Evolutionary conservation across 2,888 invertebrate species (phyloP).

Genomic region (Scaptomyza polygonia): DNA sequence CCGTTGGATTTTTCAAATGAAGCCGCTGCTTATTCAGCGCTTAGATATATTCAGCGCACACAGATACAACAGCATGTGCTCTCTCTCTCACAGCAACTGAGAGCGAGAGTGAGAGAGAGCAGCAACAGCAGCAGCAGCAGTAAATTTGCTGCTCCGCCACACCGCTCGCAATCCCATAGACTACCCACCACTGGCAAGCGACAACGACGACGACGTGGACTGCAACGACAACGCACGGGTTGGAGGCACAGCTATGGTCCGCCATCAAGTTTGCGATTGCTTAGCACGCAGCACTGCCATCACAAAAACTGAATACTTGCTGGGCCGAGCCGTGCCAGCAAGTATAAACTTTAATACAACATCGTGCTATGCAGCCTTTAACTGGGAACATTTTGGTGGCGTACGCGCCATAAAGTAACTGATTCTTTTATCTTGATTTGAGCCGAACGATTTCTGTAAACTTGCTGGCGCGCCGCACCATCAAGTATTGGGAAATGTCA

Average conservation of each 20-base stretch:
- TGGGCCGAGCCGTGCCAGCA: constrained; percentile 72
- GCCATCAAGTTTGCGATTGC: constrained; percentile 71
- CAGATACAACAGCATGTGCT: constrained; percentile 4
- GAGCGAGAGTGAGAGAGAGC: constrained; percentile 26
- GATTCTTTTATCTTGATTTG: constrained; percentile 68
- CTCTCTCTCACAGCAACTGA: constrained; percentile 24
- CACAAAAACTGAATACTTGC: constrained; percentile 66
- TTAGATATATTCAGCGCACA: constrained; percentile 59
- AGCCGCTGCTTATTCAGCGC: constrained; percentile 55
- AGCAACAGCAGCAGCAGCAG: constrained; percentile 3
- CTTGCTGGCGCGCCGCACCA: constrained; percentile 82
- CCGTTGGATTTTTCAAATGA: constrained; percentile 67
- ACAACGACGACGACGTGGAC: constrained; percentile 35
- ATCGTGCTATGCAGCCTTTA: constrained; percentile 20
- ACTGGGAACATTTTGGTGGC: constrained; percentile 80
- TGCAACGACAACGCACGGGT: constrained; percentile 58
- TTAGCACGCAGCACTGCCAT: constrained; percentile 24
- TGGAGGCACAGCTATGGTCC: constrained; percentile 60
- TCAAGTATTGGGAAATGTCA: constrained; percentile 83
- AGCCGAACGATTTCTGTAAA: constrained; percentile 45
- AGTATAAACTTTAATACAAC: constrained; percentile 48
- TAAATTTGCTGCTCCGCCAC: constrained; percentile 24
- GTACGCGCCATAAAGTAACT: constrained; percentile 81
- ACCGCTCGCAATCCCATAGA: constrained; percentile 45
- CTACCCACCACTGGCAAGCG: constrained; percentile 67